Evolutionary conservation across 2,113 vertebrate genomes (phyloP).

Genomic region (Lycaon pictus): DNA sequence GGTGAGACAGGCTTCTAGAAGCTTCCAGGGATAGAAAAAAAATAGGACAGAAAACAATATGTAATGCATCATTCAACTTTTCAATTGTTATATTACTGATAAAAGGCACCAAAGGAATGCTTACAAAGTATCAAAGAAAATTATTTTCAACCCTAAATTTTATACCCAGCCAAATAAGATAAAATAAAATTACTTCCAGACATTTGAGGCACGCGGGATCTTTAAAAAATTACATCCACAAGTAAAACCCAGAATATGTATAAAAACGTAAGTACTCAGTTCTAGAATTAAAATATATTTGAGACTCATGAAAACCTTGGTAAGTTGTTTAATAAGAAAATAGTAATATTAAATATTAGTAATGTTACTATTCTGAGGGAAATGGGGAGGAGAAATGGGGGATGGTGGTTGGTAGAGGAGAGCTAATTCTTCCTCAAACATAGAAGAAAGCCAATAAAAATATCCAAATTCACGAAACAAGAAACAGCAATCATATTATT

Average conservation of each 20-base stretch:
- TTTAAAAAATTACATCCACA: not conserved
- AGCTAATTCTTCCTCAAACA: not conserved
- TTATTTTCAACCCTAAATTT: conserved; percentile 14
- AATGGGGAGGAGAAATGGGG: not conserved
- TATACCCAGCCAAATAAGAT: not conserved
- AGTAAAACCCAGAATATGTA: not conserved
- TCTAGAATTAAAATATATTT: not conserved
- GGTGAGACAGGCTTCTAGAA: not conserved
- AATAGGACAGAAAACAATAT: not conserved
- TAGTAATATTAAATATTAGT: not conserved
- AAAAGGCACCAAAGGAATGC: not conserved
- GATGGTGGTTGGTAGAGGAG: not conserved
- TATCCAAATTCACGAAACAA: not conserved
- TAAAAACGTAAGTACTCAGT: not conserved
- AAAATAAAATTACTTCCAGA: conserved; percentile 27
- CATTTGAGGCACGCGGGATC: not conserved
- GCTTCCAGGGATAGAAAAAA: not conserved
- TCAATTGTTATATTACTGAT: not conserved
- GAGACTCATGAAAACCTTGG: not conserved
- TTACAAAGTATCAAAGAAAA: not conserved
- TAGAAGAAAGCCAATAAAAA: not conserved
- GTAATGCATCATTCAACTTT: not conserved
- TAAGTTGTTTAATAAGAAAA: not conserved
- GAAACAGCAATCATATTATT: conserved; percentile 4
- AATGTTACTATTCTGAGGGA: not conserved